Evolutionary conservation across 2,797 vertebrate genomes (phyloP).

Genomic region (Chelmon rostratus): DNA sequence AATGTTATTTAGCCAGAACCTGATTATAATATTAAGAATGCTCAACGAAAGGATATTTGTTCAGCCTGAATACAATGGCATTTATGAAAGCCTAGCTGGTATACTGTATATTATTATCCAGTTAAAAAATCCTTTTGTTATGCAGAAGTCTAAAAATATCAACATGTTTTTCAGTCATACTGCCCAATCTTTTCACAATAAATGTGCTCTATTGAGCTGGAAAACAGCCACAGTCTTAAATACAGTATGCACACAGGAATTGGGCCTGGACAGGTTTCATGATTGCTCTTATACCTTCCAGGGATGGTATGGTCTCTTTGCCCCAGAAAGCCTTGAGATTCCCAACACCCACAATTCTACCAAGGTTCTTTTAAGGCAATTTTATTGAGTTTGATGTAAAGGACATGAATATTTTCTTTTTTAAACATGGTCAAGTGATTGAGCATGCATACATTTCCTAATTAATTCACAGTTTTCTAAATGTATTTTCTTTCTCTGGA

Average conservation of each 20-base stretch:
- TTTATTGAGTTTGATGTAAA: slow-evolving; percentile 31
- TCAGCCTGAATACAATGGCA: not conserved
- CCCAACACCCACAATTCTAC: not conserved
- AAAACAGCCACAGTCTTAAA: slow-evolving; percentile 14
- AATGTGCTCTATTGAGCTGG: slow-evolving; percentile 1
- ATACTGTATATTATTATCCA: not conserved
- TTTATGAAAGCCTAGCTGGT: not conserved
- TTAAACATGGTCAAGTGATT: slow-evolving; percentile 42
- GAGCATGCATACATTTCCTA: slow-evolving; percentile 22
- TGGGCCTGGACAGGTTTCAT: slow-evolving; percentile 5
- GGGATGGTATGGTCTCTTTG: not conserved
- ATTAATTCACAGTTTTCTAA: slow-evolving; percentile 23
- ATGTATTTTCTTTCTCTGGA: slow-evolving; percentile 5
- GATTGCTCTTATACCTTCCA: slow-evolving; percentile 21
- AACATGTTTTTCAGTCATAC: not conserved
- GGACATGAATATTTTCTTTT: slow-evolving; percentile 18
- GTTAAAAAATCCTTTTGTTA: not conserved
- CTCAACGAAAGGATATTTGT: not conserved
- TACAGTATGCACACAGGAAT: not conserved
- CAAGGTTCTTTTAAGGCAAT: slow-evolving; percentile 3
- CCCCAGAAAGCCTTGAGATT: slow-evolving; percentile 7
- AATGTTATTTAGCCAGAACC: not conserved
- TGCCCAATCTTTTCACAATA: not conserved
- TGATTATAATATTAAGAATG: not conserved
- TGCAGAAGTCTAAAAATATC: not conserved